Evolutionary conservation across 2,888 invertebrate species (phyloP), one percentile per base, ranked within the genome.

Genomic region (Drosophila buzzatii): DNA sequence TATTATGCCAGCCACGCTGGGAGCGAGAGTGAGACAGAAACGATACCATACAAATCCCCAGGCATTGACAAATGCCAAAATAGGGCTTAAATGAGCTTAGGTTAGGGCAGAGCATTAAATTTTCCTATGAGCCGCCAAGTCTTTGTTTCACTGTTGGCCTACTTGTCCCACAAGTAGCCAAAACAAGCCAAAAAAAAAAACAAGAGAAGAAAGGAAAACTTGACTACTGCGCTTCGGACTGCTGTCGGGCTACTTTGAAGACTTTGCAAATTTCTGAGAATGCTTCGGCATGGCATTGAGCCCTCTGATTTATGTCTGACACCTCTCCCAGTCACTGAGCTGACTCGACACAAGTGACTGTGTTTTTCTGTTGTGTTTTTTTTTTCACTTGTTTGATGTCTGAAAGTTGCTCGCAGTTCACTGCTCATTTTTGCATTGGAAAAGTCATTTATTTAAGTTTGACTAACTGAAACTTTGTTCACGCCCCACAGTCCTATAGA

Each of bases 61-160:
- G 72, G 79, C 89, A 89, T 88, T 90, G 90, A 89, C 85, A 88
- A 89, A 87, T 87, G 88, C 83, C 90, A 82, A 85, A 85, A 88
- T 82, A 82, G 82, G 74, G 88, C 87, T 87, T 82, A 83, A 88
- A 85, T 89, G 74, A 76, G 90, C 90, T 90, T 88, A 83, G 73
- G 73, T 59, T 73, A 57, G 52, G 56, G 44, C 51, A 57, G 59
- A 65, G 56, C 57, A 66, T 45, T 59, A 69, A 49, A 69, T 65
- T 68, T 71, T 55, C 53, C 65, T 58, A 49, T 59, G 18, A 52
- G 55, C 58, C 52, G 65, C 42, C 70, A 31, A 52, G 66, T 47
- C 60, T 73, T 73, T 79, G 76, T 81, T 79, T 77, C 70, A 59
- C 69, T 53, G 27, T 31, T 10, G 52, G 52, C 49, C 53, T 47